A percentile compares a stretch with the other conserved stretches of the same genome.
Conservation (phyloP, 2,797 vertebrate genomes). For the Enteromius paludinosus region DNA sequence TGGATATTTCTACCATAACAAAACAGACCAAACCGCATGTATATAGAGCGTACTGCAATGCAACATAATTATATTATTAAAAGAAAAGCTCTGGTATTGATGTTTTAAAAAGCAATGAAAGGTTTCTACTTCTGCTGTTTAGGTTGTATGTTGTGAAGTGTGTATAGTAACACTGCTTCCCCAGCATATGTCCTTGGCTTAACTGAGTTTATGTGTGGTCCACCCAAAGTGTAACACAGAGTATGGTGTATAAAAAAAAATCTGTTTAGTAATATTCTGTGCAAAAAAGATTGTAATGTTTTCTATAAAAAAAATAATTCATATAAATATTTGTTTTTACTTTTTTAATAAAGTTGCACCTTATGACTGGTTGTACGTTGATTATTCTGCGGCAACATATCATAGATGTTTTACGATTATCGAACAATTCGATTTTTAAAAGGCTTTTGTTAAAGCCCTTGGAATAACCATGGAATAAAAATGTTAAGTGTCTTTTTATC, state of each 20-base stretch:
- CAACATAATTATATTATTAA: constrained; percentile 66
- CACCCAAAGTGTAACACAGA: constrained; percentile 74
- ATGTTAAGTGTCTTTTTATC: not conserved
- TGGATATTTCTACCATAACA: constrained; percentile 22
- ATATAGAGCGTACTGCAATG: constrained; percentile 66
- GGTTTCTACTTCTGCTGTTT: constrained; percentile 76
- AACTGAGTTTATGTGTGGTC: constrained; percentile 74
- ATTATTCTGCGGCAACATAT: not conserved
- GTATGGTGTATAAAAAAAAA: constrained; percentile 71
- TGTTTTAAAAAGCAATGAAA: constrained; percentile 78
- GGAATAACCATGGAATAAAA: not conserved
- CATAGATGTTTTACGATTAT: not conserved
- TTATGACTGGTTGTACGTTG: constrained; percentile 63
- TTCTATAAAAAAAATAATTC: constrained; percentile 79
- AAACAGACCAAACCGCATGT: constrained; percentile 47
- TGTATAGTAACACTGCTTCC: constrained; percentile 52
- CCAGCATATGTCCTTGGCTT: constrained; percentile 52
- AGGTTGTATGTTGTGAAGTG: constrained; percentile 46
- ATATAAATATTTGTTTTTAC: constrained; percentile 85
- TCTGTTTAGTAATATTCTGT: constrained; percentile 74
- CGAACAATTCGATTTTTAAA: not conserved
- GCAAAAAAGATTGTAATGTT: constrained; percentile 85
- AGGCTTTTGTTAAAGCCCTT: not conserved
- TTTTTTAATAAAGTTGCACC: constrained; percentile 88
- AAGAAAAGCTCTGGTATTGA: constrained; percentile 65